These are phyloP conservation scores for Microctenopoma lineatum DNA, from an alignment of 2,797 vertebrate genomes.

Conservation along the genomic window DNA sequence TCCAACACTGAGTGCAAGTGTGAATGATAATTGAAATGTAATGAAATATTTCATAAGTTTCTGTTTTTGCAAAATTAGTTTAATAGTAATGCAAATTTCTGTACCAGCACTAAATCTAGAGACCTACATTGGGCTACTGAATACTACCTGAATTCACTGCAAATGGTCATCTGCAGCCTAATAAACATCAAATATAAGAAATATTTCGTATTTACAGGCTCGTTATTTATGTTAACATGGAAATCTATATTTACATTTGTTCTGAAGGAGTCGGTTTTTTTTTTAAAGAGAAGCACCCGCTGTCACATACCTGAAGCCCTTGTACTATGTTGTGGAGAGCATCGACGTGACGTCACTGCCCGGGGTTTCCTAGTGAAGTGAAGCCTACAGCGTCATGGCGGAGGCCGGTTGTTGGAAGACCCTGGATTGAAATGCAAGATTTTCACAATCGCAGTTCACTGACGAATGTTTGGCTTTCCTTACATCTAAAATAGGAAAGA, in stretches of 20 bases:
- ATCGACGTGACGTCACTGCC: constrained; percentile 81
- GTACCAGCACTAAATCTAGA: neutral
- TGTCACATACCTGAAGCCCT: constrained; percentile 48
- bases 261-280: neutral
- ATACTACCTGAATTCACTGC: neutral
- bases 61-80: neutral
- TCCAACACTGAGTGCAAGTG: neutral
- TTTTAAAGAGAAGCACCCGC: neutral
- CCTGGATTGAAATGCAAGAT: constrained; percentile 79
- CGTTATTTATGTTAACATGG: too few relatives aligned
- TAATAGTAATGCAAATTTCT: neutral
- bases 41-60: too few relatives aligned
- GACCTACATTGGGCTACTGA: neutral
- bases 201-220: too few relatives aligned
- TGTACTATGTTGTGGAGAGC: constrained; percentile 26
- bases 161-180: neutral
- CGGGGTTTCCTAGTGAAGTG: constrained; percentile 85
- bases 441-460: constrained; percentile 59
- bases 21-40: neutral
- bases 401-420: constrained; percentile 84
- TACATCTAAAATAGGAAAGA: constrained; percentile 27
- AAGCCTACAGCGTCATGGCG: constrained; percentile 86
- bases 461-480: constrained; percentile 38
- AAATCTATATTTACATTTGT: neutral
- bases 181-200: neutral